Evolutionary conservation across 2,113 vertebrate genomes (phyloP), one percentile per base, ranked within the genome.

Genomic region (Conger conger): DNA sequence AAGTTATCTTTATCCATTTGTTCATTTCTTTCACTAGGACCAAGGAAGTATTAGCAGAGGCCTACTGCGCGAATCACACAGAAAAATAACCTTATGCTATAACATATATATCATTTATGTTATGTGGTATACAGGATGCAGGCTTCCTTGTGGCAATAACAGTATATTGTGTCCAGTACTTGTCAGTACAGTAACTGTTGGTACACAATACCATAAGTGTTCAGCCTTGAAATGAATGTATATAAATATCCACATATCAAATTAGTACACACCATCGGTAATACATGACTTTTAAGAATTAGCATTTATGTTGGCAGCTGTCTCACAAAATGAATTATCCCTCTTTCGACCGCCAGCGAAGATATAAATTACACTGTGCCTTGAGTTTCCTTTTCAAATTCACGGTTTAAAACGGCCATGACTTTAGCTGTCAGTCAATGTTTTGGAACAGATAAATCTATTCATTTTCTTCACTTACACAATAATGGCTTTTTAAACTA

Each of bases 381-480:
- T 73, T 73, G 68, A 73, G 27, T 73, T 73, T 6, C 68, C 30
- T 73, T 73, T n/a, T n/a, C 68, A n/a, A 73, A 73, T 73, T 73
- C 68, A 73, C 9, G 68, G 68, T 73, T 73, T 73, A 30, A 73
- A 73, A 73, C 33, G 68, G 5, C n/a, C 68, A 73, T 73, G 68
- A 73, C 27, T 73, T 73, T 33, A 27, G 68, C 68, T n/a, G 68
- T 33, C 68, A 73, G 68, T 73, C 68, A 33, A 33, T 73, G 68
- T 33, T 73, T 73, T 73, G 68, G 68, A 11, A 63, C 68, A 73
- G 9, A 73, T 33, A 73, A 13, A 30, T 13, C 27, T 3, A 73
- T 33, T 73, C 16, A 63, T 63, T 27, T 27, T 63, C 20, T 23
- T 63, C 57, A 73, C 9, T 73, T 73, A 13, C 68, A 73, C n/a